Evolutionary conservation across 2,113 vertebrate species (phyloP).

Genomic region (Callorhinus ursinus): DNA sequence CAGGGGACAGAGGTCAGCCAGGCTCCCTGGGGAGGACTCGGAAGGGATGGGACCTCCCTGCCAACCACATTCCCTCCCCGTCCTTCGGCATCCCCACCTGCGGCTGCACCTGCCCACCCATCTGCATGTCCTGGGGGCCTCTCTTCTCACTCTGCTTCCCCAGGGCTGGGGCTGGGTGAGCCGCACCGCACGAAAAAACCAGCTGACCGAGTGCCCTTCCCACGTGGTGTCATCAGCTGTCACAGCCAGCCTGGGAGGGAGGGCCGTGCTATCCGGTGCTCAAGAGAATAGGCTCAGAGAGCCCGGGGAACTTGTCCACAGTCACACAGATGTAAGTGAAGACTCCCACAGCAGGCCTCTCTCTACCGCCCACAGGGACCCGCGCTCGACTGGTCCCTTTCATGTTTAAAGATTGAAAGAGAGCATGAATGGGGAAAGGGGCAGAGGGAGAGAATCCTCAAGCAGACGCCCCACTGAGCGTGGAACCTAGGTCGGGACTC

Average conservation of each 20-base stretch:
- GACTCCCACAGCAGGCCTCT: neutral
- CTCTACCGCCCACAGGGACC: neutral
- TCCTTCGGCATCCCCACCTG: neutral
- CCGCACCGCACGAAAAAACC: neutral
- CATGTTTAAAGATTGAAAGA: neutral
- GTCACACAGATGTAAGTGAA: neutral
- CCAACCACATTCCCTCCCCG: neutral
- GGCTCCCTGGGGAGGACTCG: neutral
- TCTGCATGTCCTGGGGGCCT: neutral
- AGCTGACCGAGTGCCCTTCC: neutral
- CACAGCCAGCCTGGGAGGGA: neutral
- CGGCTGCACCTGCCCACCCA: rapidly evolving
- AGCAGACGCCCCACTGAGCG: neutral
- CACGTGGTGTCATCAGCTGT: rapidly evolving
- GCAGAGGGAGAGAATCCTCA: neutral
- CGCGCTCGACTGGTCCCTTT: neutral
- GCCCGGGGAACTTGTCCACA: neutral
- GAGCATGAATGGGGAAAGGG: neutral
- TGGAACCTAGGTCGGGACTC: rapidly evolving
- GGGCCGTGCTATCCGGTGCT: neutral
- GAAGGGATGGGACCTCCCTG: neutral
- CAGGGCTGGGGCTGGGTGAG: neutral
- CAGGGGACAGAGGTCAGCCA: neutral
- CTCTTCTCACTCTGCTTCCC: neutral
- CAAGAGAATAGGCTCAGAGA: neutral